Conservation (phyloP, 2,113 vertebrate genomes). For the Sinocyclocheilus maitianheensis region DNA sequence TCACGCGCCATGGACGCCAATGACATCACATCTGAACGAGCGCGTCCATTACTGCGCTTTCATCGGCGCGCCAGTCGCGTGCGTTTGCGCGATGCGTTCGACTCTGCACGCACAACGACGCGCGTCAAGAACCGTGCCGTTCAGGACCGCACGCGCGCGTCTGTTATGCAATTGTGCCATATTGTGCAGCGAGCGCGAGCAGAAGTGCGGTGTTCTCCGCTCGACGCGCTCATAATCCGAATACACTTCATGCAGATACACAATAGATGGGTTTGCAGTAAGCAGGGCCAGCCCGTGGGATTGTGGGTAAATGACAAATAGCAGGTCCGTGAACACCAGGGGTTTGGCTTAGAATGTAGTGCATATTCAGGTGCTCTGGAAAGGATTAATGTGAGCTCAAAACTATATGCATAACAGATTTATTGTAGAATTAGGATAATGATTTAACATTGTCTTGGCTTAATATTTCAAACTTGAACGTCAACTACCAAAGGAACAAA, state of each 20-base stretch:
- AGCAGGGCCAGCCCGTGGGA: background rate
- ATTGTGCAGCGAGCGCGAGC: constrained; percentile 54
- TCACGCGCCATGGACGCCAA: constrained; percentile 51
- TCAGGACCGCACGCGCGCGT: background rate
- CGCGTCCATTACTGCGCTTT: constrained; percentile 42
- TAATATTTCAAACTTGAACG: background rate
- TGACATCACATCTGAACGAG: constrained; percentile 32
- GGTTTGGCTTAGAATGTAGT: background rate
- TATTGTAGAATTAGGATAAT: too few relatives aligned
- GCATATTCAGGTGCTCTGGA: background rate
- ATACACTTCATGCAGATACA: background rate
- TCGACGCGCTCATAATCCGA: background rate
- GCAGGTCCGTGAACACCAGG: background rate
- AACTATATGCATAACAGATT: background rate
- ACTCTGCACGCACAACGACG: background rate
- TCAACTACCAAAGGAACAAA: background rate
- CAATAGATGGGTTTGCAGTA: background rate
- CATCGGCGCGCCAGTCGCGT: constrained; percentile 42
- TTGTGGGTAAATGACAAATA: background rate
- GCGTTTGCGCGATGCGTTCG: constrained; percentile 36
- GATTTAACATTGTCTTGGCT: too few relatives aligned
- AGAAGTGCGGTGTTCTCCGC: background rate
- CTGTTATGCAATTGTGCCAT: constrained; percentile 72
- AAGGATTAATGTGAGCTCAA: background rate
- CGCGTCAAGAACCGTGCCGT: background rate